phyloP scores from a whole-genome alignment of 2,797 vertebrate species.

The Menidia menidia region DNA sequence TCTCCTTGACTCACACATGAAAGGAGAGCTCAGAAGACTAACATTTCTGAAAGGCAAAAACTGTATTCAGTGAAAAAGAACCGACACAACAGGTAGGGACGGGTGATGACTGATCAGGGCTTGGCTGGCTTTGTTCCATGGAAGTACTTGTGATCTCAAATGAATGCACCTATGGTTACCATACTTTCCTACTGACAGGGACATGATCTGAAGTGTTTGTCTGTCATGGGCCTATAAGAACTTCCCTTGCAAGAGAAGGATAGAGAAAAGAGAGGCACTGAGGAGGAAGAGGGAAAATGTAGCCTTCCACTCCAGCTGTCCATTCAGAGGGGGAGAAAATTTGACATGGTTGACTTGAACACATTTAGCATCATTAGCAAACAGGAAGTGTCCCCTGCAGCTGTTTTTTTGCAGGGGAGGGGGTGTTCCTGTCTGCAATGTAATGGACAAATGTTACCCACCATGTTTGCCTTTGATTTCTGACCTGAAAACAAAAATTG shows the following conservation, averaged over 20 bases:
- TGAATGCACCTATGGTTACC: constrained; percentile 69
- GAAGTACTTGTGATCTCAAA: constrained; percentile 67
- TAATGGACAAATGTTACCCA: constrained; percentile 82
- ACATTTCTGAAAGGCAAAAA: constrained; percentile 62
- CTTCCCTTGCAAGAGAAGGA: constrained; percentile 41
- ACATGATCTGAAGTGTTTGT: constrained; percentile 55
- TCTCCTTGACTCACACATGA: constrained; percentile 75
- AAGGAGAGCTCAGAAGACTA: constrained; percentile 65
- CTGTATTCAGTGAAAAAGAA: constrained; percentile 56
- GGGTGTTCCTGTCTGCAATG: constrained; percentile 65
- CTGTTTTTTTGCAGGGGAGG: constrained; percentile 76
- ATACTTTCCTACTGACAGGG: constrained; percentile 49
- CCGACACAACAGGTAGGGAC: constrained; percentile 74
- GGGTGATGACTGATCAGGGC: constrained; percentile 68
- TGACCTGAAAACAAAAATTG: constrained; percentile 82
- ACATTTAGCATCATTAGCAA: constrained; percentile 88
- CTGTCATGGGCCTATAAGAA: constrained; percentile 44
- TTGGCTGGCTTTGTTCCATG: constrained; percentile 68
- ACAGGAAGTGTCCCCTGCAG: constrained; percentile 88
- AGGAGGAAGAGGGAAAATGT: constrained; percentile 46
- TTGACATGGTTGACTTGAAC: constrained; percentile 86
- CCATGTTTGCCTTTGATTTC: constrained; percentile 80
- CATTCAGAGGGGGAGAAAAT: constrained; percentile 76
- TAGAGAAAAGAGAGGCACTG: constrained; percentile 29
- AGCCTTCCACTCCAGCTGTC: constrained; percentile 74